A percentile compares a stretch with the other conserved stretches of the same genome.
Evolutionary conservation across 2,113 vertebrate genomes (phyloP).

Genomic region (Tachysurus vachellii): DNA sequence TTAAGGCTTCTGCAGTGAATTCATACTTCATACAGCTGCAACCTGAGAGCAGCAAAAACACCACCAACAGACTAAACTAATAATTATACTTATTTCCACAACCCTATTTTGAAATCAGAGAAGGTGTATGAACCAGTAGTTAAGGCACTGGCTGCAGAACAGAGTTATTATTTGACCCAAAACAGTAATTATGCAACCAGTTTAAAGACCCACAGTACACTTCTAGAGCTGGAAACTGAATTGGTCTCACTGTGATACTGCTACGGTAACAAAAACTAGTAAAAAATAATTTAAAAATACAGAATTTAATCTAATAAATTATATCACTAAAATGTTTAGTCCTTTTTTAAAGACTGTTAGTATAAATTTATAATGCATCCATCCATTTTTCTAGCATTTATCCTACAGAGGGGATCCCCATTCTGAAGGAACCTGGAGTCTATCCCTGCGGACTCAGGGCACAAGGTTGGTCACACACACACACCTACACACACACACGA

Average conservation of each 20-base stretch:
- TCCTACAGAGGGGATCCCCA: too few relatives aligned
- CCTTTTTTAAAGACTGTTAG: neutral
- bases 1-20: neutral
- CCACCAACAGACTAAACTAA: neutral
- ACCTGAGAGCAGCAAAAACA: neutral
- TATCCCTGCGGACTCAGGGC: too few relatives aligned
- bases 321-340: neutral
- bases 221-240: neutral
- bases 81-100: constrained; percentile 4
- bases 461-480: too few relatives aligned
- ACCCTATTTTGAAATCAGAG: neutral
- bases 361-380: neutral
- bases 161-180: neutral
- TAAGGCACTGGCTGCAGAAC: neutral
- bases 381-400: neutral
- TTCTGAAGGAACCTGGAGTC: too few relatives aligned
- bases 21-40: neutral
- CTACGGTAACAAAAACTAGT: neutral
- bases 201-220: neutral
- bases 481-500: too few relatives aligned
- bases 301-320: neutral
- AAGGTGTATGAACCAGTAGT: neutral
- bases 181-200: neutral
- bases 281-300: neutral
- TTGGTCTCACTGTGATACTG: neutral